phyloP scores from a whole-genome alignment of 1,140 invertebrate species.

The Diuraphis noxia region DNA sequence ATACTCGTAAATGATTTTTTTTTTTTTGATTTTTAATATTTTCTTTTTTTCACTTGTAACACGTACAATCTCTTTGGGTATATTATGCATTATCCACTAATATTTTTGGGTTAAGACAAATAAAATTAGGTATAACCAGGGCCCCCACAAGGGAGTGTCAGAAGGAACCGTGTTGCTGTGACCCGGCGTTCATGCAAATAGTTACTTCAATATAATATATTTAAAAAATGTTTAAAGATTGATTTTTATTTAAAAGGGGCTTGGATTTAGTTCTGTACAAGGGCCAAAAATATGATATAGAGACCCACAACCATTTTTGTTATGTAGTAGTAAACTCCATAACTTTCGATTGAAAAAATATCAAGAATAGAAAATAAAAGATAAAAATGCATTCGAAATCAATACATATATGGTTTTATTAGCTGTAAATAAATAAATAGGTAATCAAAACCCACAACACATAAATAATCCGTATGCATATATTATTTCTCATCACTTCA shows the following conservation, averaged over 20 bases:
- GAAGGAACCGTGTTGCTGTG: too few relatives aligned
- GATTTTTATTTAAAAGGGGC: too few relatives aligned
- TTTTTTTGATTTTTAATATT: too few relatives aligned
- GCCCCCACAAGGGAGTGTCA: too few relatives aligned
- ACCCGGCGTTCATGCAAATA: too few relatives aligned
- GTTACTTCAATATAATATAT: too few relatives aligned
- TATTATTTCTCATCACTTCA: slow-evolving; percentile 11
- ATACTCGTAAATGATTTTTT: too few relatives aligned
- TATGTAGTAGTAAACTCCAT: neutral
- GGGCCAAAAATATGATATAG: too few relatives aligned
- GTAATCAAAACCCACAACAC: neutral
- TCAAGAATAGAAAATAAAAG: neutral
- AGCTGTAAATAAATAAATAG: neutral
- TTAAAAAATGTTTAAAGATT: too few relatives aligned
- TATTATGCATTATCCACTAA: neutral
- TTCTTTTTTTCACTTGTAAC: neutral
- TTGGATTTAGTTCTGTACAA: too few relatives aligned
- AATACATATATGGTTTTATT: neutral
- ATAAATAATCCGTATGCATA: neutral
- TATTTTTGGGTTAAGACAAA: neutral
- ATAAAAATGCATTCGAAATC: neutral
- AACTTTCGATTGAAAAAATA: neutral
- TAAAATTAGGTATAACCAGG: neutral
- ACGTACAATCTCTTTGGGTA: neutral
- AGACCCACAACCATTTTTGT: neutral